phyloP scores from a whole-genome alignment of 2,888 invertebrate species.

The Himalopsyche kuldschensis region DNA sequence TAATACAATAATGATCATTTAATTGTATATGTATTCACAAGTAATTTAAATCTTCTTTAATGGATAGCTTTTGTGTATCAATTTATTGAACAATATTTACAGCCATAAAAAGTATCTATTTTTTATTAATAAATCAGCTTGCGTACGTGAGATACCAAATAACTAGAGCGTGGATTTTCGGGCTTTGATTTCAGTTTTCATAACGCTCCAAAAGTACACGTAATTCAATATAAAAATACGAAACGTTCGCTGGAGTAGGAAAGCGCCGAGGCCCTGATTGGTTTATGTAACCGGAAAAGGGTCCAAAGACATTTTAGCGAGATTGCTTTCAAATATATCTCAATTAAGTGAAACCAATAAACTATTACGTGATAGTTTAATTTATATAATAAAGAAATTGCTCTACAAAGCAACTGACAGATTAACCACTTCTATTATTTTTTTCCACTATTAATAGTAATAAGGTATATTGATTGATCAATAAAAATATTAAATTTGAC shows the following conservation, averaged over 20 bases:
- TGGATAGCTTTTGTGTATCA: no score
- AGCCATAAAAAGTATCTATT: background rate
- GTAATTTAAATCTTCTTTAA: no score
- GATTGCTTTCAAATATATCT: background rate
- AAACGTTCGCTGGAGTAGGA: constrained; percentile 20
- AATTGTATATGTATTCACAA: no score
- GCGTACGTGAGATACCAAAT: background rate
- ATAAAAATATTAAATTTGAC: background rate
- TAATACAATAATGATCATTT: no score
- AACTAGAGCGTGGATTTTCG: constrained; percentile 21
- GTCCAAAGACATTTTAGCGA: background rate
- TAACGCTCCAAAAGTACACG: constrained; percentile 23
- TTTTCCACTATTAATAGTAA: background rate
- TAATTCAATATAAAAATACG: constrained; percentile 35
- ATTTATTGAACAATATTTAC: no score
- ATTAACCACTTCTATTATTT: background rate
- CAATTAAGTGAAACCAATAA: background rate
- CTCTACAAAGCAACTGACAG: background rate
- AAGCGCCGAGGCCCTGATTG: constrained; percentile 27
- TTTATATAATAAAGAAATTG: background rate
- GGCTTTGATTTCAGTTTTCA: constrained; percentile 31
- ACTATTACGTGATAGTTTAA: background rate
- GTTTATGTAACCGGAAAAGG: constrained; percentile 26
- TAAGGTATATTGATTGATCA: background rate
- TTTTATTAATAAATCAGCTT: background rate